Percentiles rank a stretch among this genome's conserved stretches.
These are phyloP conservation scores for Myotis lucifugus DNA, from an alignment of 2,113 vertebrate species.

Conservation along the genomic window DNA sequence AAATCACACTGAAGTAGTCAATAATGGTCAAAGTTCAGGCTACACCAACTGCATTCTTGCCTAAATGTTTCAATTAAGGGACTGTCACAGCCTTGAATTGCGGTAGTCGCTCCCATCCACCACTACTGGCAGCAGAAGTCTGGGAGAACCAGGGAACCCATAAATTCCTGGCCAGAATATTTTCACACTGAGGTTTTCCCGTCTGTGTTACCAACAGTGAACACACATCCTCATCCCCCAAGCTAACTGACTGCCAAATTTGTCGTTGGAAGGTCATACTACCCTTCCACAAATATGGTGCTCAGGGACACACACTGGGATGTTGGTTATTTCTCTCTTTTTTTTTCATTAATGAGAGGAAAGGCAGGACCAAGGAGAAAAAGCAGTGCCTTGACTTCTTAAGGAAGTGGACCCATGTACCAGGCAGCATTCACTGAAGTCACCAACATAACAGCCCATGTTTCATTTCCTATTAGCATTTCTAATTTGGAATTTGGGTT, in stretches of 20 bases:
- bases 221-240: background rate
- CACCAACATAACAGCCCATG: background rate
- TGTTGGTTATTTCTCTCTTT: background rate
- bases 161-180: constrained; percentile 16
- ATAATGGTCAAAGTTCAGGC: background rate
- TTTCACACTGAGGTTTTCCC: constrained; percentile 42
- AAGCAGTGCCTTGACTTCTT: background rate
- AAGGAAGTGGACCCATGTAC: background rate
- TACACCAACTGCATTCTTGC: background rate
- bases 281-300: background rate
- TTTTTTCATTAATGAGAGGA: background rate
- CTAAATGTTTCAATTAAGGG: constrained; percentile 49
- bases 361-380: constrained; percentile 8
- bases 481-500: background rate
- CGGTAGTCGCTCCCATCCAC: background rate
- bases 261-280: background rate
- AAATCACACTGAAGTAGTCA: background rate
- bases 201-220: background rate
- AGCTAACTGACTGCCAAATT: background rate
- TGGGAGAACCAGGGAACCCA: background rate
- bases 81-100: constrained; percentile 32
- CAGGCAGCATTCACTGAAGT: background rate
- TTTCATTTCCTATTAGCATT: background rate
- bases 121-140: background rate
- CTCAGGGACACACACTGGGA: background rate